A percentile compares a stretch with the other conserved stretches of the same genome.
These are phyloP conservation scores for Cloeon dipterum DNA, from an alignment of 2,888 invertebrate species.

Conservation along the genomic window DNA sequence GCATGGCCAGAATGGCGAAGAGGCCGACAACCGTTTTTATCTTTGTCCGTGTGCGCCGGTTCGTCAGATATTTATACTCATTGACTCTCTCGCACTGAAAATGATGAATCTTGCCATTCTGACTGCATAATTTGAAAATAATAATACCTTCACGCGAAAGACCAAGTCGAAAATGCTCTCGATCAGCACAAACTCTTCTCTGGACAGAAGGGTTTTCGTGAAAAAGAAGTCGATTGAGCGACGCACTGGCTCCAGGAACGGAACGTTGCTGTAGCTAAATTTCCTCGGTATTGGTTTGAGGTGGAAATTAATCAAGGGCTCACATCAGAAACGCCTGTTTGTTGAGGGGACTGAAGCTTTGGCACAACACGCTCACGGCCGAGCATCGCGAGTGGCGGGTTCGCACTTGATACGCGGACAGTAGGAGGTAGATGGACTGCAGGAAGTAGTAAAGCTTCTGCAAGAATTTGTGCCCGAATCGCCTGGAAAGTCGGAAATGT, in stretches of 20 bases:
- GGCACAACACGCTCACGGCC: background rate
- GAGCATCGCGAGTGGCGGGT: background rate
- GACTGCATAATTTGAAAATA: background rate
- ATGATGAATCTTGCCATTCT: background rate
- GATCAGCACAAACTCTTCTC: background rate
- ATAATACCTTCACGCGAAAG: background rate
- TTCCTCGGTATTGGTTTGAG: too few species aligned
- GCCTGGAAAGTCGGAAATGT: too few species aligned
- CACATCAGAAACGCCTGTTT: background rate
- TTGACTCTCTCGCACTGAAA: background rate
- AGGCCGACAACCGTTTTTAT: background rate
- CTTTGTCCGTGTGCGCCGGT: background rate
- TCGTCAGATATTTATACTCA: background rate
- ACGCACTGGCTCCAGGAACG: background rate
- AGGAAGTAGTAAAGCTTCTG: background rate
- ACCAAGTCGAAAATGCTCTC: background rate
- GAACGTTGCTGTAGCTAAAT: background rate
- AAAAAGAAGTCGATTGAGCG: background rate
- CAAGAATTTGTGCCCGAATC: background rate
- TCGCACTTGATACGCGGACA: background rate
- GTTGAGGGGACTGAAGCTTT: background rate
- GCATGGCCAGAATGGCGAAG: background rate
- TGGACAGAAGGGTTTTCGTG: background rate
- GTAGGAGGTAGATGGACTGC: background rate
- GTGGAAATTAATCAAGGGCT: too few species aligned